A percentile compares a stretch with the other conserved stretches of the same genome.
phyloP scores from a whole-genome alignment of 1,140 invertebrate genomes.

The Drosophila cardini region DNA sequence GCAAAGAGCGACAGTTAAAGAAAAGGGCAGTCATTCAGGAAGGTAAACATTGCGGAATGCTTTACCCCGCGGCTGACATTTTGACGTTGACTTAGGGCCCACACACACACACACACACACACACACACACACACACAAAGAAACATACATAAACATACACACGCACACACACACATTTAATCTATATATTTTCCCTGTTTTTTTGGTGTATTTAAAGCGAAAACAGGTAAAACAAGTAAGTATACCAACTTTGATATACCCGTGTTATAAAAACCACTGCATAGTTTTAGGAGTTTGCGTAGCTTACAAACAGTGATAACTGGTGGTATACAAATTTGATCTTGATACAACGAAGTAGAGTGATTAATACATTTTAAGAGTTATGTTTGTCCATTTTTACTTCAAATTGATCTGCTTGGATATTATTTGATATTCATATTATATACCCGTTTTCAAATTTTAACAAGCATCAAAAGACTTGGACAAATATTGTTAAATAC shows the following conservation, averaged over 20 bases:
- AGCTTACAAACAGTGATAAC: too few relatives aligned
- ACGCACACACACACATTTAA: not conserved
- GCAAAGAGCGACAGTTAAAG: constrained; percentile 39
- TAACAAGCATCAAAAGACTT: constrained; percentile 11
- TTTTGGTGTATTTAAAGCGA: constrained; percentile 3
- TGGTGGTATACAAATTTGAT: too few relatives aligned
- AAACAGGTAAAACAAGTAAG: constrained; percentile 10
- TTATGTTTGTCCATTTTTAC: too few relatives aligned
- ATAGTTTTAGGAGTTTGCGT: too few relatives aligned
- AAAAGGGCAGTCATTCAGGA: constrained; percentile 5
- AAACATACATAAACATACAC: too few relatives aligned
- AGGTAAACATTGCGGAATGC: constrained; percentile 31
- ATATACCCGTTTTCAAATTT: too few relatives aligned
- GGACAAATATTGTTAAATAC: not conserved
- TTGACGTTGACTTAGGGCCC: constrained; percentile 57
- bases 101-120: constrained; percentile 1
- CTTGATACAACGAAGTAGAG: too few relatives aligned
- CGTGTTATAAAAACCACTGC: too few relatives aligned
- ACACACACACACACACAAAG: constrained; percentile 1
- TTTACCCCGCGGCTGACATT: constrained; percentile 53
- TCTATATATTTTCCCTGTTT: not conserved
- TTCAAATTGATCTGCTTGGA: too few relatives aligned
- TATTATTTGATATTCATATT: too few relatives aligned
- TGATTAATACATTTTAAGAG: too few relatives aligned
- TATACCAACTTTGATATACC: too few relatives aligned